phyloP scores from a whole-genome alignment of 1,140 invertebrate genomes.

The Agraylea sexmaculata region DNA sequence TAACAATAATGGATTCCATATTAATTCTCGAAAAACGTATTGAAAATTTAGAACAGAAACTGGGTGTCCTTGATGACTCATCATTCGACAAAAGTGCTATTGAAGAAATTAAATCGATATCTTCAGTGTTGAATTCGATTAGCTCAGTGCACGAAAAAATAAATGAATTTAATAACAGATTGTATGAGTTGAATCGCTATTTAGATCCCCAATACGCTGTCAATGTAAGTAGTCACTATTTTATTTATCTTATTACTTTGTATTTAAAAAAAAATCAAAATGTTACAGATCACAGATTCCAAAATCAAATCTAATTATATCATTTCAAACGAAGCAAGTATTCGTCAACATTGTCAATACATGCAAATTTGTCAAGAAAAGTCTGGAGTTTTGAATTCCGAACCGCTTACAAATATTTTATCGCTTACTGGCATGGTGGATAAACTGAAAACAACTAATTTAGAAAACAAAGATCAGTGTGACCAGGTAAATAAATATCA shows the following conservation, averaged over 20 bases:
- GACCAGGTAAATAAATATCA: conserved; percentile 12
- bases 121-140: conserved; percentile 30
- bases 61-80: conserved; percentile 30
- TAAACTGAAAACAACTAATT: conserved; percentile 14
- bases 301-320: conserved; percentile 33
- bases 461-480: conserved; percentile 20
- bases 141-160: conserved; percentile 35
- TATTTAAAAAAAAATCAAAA: conserved; percentile 2
- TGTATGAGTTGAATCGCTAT: conserved; percentile 38
- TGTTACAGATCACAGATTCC: conserved; percentile 31
- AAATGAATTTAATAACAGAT: conserved; percentile 29
- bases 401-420: conserved; percentile 16
- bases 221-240: conserved; percentile 30
- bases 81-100: conserved; percentile 31
- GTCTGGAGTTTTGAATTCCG: conserved; percentile 13
- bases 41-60: conserved; percentile 37
- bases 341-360: conserved; percentile 34
- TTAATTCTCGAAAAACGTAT: conserved; percentile 36
- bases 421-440: conserved; percentile 12
- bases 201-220: conserved; percentile 36
- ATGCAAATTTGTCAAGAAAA: conserved; percentile 36
- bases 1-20: conserved; percentile 40
- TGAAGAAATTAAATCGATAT: conserved; percentile 32
- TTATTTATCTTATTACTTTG: neutral
- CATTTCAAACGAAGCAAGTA: conserved; percentile 29